These are phyloP conservation scores for Volucella zonaria DNA, from an alignment of 2,888 invertebrate genomes.

Conservation along the genomic window DNA sequence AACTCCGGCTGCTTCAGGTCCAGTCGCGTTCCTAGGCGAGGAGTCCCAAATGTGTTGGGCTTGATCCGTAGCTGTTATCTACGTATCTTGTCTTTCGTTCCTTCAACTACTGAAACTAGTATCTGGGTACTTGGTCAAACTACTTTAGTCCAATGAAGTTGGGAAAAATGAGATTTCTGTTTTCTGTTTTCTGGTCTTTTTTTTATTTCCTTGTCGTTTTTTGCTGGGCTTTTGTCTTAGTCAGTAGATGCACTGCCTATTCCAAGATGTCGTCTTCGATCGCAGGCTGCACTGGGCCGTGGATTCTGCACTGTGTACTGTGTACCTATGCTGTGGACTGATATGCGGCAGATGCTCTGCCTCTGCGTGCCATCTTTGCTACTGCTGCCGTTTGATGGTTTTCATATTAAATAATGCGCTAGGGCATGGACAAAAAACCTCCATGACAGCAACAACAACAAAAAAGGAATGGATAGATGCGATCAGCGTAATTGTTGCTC, in stretches of 20 bases:
- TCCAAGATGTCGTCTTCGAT: conserved; percentile 63
- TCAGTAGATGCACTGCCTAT: conserved; percentile 31
- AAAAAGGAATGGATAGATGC: conserved; percentile 57
- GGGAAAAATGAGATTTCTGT: conserved; percentile 40
- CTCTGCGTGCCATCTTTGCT: conserved; percentile 15
- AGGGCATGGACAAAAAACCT: conserved; percentile 52
- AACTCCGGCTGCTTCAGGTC: not conserved
- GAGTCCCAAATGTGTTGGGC: conserved; percentile 57
- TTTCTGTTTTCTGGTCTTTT: conserved; percentile 27
- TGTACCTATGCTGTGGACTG: not conserved
- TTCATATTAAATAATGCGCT: conserved; percentile 69
- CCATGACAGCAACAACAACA: conserved; percentile 21
- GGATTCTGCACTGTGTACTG: not conserved
- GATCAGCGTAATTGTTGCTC: conserved; percentile 66
- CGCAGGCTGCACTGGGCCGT: conserved; percentile 10
- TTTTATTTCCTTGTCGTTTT: not conserved
- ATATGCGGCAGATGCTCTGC: conserved; percentile 49
- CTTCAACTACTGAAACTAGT: conserved; percentile 59
- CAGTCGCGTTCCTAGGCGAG: not conserved
- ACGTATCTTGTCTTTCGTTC: conserved; percentile 55
- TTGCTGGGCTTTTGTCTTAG: conserved; percentile 54
- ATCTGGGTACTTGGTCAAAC: conserved; percentile 67
- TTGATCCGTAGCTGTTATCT: conserved; percentile 66
- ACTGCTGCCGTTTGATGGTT: conserved; percentile 54
- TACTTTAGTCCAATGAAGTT: conserved; percentile 47